phyloP scores from a whole-genome alignment of 1,140 invertebrate species.

The Drosophila prosaltans region DNA sequence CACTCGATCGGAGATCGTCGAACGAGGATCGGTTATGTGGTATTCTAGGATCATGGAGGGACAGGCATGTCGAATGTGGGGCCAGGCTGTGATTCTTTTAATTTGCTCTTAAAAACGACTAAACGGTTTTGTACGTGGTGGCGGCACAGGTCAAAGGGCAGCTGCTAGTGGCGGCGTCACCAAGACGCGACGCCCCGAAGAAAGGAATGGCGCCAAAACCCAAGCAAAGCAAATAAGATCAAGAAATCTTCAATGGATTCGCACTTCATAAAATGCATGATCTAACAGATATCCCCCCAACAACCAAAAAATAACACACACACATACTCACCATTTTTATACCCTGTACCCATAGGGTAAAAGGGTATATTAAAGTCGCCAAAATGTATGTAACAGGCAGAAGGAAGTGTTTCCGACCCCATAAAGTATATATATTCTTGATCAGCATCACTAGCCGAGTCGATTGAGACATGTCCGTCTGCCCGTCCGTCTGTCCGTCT shows the following conservation, averaged over 20 bases:
- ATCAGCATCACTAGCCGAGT: too few relatives aligned
- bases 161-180: conserved; percentile 58
- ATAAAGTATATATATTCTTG: too few relatives aligned
- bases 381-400: too few relatives aligned
- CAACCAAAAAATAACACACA: conserved; percentile 7
- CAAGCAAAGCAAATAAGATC: conserved; percentile 16
- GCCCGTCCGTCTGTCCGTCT: too few relatives aligned
- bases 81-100: conserved; percentile 31
- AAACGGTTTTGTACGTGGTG: conserved; percentile 63
- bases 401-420: too few relatives aligned
- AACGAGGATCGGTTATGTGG: neutral
- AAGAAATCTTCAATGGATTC: conserved; percentile 52
- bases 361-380: too few relatives aligned
- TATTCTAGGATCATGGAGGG: conserved; percentile 14
- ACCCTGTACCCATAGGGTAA: too few relatives aligned
- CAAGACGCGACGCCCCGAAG: conserved; percentile 47
- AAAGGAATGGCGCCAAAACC: conserved; percentile 66
- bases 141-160: conserved; percentile 70
- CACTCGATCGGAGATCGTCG: conserved; percentile 55
- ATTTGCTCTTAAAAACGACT: conserved; percentile 41
- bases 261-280: conserved; percentile 77
- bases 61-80: conserved; percentile 66
- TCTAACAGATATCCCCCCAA: conserved; percentile 46
- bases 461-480: too few relatives aligned
- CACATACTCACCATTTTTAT: too few relatives aligned